Conservation (phyloP, 2,113 vertebrate species). For the Chionomys nivalis region DNA sequence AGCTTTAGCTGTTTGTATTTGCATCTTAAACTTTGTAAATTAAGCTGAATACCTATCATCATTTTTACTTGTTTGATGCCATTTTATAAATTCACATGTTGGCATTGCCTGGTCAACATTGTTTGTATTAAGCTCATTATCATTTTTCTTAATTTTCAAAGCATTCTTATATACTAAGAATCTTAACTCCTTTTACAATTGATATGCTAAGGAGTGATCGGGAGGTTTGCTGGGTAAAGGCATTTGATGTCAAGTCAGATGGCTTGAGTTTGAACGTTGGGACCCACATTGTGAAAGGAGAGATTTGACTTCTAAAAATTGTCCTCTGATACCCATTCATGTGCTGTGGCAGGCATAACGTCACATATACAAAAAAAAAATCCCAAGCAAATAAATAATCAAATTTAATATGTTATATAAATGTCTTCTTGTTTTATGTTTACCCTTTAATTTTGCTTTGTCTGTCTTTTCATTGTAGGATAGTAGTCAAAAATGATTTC, state of each 20-base stretch:
- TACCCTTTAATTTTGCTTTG: neutral
- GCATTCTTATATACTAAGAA: neutral
- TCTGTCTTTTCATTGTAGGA: neutral
- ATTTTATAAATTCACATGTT: neutral
- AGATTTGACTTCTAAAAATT: neutral
- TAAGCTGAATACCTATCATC: neutral
- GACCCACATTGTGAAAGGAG: neutral
- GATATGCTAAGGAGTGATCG: neutral
- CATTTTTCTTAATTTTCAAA: neutral
- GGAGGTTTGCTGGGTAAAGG: neutral
- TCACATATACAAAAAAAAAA: too few relatives aligned
- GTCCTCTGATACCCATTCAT: neutral
- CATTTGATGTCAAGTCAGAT: neutral
- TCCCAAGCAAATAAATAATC: neutral
- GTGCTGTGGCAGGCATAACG: neutral
- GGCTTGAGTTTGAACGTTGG: neutral
- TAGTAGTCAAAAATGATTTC: neutral
- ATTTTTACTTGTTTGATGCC: neutral
- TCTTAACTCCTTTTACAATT: neutral
- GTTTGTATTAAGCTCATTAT: neutral
- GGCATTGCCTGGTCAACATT: neutral
- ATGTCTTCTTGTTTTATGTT: constrained; percentile 16
- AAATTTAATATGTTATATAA: neutral
- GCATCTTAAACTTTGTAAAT: neutral
- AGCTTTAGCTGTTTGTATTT: neutral